phyloP scores from a whole-genome alignment of 2,113 vertebrate species.

The Hippocampus guttulatus region DNA sequence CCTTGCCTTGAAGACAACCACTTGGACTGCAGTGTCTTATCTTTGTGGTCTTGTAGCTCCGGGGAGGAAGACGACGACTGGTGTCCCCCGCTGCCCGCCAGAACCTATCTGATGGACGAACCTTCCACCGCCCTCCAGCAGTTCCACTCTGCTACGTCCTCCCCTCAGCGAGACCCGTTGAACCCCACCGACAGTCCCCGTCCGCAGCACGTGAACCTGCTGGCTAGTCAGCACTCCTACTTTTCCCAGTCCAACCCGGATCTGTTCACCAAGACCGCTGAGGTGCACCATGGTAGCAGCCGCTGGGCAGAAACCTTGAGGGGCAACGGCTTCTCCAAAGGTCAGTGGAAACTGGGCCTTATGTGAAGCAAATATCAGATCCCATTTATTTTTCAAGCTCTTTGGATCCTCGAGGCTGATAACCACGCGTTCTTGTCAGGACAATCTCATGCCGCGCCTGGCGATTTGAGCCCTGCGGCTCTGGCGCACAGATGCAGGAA shows the following conservation, averaged over 20 bases:
- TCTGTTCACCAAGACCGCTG: conserved; percentile 60
- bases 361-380: conserved; percentile 30
- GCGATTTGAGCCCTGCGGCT: conserved; percentile 56
- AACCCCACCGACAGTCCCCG: conserved; percentile 60
- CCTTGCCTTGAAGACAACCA: background rate
- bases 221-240: conserved; percentile 76
- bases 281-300: conserved; percentile 47
- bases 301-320: conserved; percentile 71
- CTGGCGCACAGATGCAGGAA: conserved; percentile 67
- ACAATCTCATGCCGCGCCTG: conserved; percentile 56
- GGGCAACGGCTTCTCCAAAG: conserved; percentile 59
- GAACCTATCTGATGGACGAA: conserved; percentile 77
- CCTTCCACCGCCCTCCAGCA: conserved; percentile 27
- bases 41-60: conserved; percentile 57
- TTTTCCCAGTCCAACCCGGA: conserved; percentile 75
- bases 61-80: conserved; percentile 78
- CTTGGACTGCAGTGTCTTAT: conserved; percentile 7
- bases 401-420: conserved; percentile 33
- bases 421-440: conserved; percentile 63
- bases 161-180: conserved; percentile 64
- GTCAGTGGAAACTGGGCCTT: conserved; percentile 39
- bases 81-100: conserved; percentile 81
- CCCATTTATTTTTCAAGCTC: conserved; percentile 30
- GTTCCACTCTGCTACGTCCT: conserved; percentile 73
- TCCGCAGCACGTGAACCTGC: conserved; percentile 75